A percentile compares a stretch with the other conserved stretches of the same genome.
These are phyloP conservation scores for Drosophila nigrodunni DNA, from an alignment of 1,140 invertebrate species.

Conservation along the genomic window DNA sequence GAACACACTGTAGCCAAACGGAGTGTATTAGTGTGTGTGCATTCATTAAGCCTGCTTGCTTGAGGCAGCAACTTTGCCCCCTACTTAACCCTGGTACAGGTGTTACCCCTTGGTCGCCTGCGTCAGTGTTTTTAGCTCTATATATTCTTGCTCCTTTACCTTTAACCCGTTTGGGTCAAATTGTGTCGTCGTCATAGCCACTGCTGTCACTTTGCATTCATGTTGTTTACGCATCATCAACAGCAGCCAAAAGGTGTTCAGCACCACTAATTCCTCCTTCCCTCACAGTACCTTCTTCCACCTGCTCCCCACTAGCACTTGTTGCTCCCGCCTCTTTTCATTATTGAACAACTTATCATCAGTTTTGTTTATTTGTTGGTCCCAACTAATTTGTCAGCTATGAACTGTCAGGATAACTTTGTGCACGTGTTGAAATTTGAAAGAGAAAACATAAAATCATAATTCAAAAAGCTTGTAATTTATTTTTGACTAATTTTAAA, in stretches of 20 bases:
- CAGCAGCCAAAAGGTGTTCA: constrained; percentile 56
- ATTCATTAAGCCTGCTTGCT: constrained; percentile 57
- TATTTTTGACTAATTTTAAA: constrained; percentile 1
- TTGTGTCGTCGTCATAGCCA: constrained; percentile 50
- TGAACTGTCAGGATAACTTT: constrained; percentile 6
- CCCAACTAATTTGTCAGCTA: constrained; percentile 39
- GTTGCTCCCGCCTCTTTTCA: neutral
- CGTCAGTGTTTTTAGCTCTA: constrained; percentile 7
- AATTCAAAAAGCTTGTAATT: constrained; percentile 38
- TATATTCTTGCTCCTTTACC: constrained; percentile 6
- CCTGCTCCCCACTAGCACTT: neutral
- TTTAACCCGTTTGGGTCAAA: constrained; percentile 46
- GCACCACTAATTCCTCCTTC: constrained; percentile 4
- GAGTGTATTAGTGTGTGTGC: constrained; percentile 11
- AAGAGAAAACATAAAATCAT: neutral
- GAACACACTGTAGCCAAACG: constrained; percentile 15
- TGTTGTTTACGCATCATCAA: constrained; percentile 69
- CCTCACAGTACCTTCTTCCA: neutral
- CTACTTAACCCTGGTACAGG: constrained; percentile 20
- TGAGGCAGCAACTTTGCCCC: constrained; percentile 12
- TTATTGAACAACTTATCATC: constrained; percentile 18
- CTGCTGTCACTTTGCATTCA: constrained; percentile 72
- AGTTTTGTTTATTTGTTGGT: constrained; percentile 19
- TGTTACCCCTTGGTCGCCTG: constrained; percentile 5
- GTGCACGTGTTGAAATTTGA: neutral